These are phyloP conservation scores for Gymnocypris eckloni DNA, from an alignment of 2,797 vertebrate species.

Conservation along the genomic window DNA sequence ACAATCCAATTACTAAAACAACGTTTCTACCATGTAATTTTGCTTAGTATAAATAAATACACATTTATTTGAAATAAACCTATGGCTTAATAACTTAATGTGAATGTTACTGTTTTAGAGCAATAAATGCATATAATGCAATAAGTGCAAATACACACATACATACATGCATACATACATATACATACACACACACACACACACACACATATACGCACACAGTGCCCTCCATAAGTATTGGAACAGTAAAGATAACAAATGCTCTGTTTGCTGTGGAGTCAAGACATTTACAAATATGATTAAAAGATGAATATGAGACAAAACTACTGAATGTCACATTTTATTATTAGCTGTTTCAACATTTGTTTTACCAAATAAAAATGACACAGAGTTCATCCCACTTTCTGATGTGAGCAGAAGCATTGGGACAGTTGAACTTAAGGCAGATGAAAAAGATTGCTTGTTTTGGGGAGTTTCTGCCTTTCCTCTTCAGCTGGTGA, in stretches of 20 bases:
- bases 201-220: no score
- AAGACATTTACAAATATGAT: not conserved
- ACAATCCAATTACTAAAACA: not conserved
- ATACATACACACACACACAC: no score
- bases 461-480: no score
- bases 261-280: not conserved
- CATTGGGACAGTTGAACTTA: not conserved
- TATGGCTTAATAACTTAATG: not conserved
- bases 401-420: not conserved
- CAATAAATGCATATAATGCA: conserved; percentile 31
- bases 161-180: no score
- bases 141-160: not conserved
- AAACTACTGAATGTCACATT: not conserved
- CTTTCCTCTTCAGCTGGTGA: no score
- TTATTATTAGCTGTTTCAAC: not conserved
- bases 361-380: no score
- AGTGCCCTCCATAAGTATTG: no score
- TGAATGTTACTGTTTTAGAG: not conserved
- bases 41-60: not conserved
- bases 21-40: not conserved
- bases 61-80: not conserved
- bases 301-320: not conserved
- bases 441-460: not conserved
- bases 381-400: not conserved
- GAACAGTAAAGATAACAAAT: not conserved